Percentiles rank a stretch among this genome's conserved stretches.
Conservation (phyloP, 2,888 invertebrate genomes). For the Meganola albula region DNA sequence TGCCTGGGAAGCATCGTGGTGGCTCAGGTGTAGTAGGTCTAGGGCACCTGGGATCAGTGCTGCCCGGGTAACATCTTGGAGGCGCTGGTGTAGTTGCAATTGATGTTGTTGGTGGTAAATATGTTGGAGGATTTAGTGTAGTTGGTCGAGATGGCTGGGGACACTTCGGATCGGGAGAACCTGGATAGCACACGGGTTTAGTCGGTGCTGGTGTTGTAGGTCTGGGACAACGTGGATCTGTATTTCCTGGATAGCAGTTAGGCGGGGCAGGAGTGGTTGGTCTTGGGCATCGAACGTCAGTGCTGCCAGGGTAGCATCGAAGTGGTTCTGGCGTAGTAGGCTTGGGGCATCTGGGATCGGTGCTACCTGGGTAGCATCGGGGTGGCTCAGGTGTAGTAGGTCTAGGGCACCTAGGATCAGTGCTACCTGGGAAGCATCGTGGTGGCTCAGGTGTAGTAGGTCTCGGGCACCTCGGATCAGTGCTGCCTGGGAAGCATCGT, state of each 20-base stretch:
- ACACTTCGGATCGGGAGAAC: slow-evolving; percentile 31
- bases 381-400: slow-evolving; percentile 1
- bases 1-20: slow-evolving; percentile 29
- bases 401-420: slow-evolving; percentile 1
- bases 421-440: slow-evolving; percentile 2
- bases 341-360: slow-evolving; percentile 22
- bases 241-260: slow-evolving; percentile 23
- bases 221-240: slow-evolving; percentile 48
- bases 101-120: slow-evolving; percentile 10
- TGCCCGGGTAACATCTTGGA: slow-evolving; percentile 41
- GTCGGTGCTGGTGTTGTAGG: slow-evolving; percentile 25
- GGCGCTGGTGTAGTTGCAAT: slow-evolving; percentile 4
- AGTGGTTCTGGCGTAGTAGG: slow-evolving; percentile 23
- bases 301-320: neutral
- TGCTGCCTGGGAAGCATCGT: slow-evolving; percentile 21
- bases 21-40: slow-evolving; percentile 21
- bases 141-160: slow-evolving; percentile 25
- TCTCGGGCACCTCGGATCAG: slow-evolving; percentile 14
- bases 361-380: slow-evolving; percentile 6
- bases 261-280: slow-evolving; percentile 8
- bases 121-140: slow-evolving; percentile 23
- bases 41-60: slow-evolving; percentile 34
- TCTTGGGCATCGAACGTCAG: neutral
- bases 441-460: slow-evolving; percentile 3
- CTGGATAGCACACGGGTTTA: slow-evolving; percentile 30